Conservation (phyloP, 2,888 invertebrate genomes). For the Noctua comes region DNA sequence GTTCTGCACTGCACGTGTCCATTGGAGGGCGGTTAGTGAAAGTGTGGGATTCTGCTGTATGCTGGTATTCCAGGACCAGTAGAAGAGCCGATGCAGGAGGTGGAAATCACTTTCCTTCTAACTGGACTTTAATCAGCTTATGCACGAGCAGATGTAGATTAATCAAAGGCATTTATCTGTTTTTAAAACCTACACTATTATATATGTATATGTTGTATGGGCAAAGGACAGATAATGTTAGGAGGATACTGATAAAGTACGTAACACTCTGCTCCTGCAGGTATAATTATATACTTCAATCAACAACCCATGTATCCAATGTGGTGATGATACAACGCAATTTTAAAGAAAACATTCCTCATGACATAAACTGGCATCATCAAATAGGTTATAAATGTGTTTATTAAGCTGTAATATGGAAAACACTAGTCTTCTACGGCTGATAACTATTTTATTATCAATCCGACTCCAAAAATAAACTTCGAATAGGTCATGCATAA, state of each 20-base stretch:
- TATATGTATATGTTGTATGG: not conserved
- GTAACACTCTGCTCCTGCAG: not conserved
- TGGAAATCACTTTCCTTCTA: not conserved
- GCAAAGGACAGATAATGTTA: not conserved
- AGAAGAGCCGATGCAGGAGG: not conserved
- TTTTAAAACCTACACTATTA: not conserved
- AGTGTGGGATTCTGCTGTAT: not conserved
- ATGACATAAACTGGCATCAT: not conserved
- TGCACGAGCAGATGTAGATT: not conserved
- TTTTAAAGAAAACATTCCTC: not conserved
- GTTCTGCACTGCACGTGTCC: no score
- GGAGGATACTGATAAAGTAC: not conserved
- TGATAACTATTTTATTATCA: not conserved
- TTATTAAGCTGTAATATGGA: not conserved
- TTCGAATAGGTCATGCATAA: not conserved
- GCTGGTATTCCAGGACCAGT: not conserved
- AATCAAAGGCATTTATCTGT: not conserved
- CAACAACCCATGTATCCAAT: not conserved
- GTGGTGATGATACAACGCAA: not conserved
- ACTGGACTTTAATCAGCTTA: not conserved
- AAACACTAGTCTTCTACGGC: not conserved
- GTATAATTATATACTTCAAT: not conserved
- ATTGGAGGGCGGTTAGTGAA: no score
- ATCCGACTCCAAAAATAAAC: slow-evolving; percentile 26
- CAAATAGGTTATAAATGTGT: not conserved